Evolutionary conservation across 2,888 invertebrate species (phyloP), one percentile per base, ranked within the genome.

Genomic region (Phymatocera aterrima): DNA sequence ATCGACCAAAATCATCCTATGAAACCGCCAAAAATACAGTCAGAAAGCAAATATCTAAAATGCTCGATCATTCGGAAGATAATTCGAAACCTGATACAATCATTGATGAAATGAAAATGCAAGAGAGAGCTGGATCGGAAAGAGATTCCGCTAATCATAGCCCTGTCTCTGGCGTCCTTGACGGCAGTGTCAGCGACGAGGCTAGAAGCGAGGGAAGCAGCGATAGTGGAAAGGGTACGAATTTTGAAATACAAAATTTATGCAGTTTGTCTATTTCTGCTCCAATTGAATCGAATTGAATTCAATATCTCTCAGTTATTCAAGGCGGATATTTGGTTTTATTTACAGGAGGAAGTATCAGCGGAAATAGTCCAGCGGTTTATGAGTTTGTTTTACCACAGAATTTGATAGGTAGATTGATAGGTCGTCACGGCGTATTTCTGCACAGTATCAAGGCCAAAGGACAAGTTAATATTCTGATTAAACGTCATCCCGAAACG

Each of bases 361-460:
- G 87, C 21, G 89, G 88, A 10, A 78, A 82, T 82, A 75, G 86
- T 81, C 83, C 88, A 82, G 92, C 92, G 5, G 90, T 93, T 84
- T 95, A 95, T 88, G 95, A 97, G 88, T 97, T 97, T 91, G 91
- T 94, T 83, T 93, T 96, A 87, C 95, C 95, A 57, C 94, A 95
- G 87, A 91, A 92, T 78, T 91, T 97, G 82, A 97, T 97, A 79
- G 98, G 98, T 21, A 94, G 95, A 79, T 92, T 98, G 83, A 98
- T 98, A 89, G 98, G 98, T 54, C 94, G 94, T 85, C 94, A 94
- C 84, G 97, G 97, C 60, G 92, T 93, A 54, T 96, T 95, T 91
- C 95, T 98, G n/a, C 95, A 95, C 82, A 93, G 93, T 86, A 95
- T 97, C 83, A 96, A 96, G 89, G 92, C 93, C 40, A 94, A 95